A percentile compares a stretch with the other conserved stretches of the same genome.
Evolutionary conservation across 2,888 invertebrate genomes (phyloP).

Genomic region (Apoderus coryli): DNA sequence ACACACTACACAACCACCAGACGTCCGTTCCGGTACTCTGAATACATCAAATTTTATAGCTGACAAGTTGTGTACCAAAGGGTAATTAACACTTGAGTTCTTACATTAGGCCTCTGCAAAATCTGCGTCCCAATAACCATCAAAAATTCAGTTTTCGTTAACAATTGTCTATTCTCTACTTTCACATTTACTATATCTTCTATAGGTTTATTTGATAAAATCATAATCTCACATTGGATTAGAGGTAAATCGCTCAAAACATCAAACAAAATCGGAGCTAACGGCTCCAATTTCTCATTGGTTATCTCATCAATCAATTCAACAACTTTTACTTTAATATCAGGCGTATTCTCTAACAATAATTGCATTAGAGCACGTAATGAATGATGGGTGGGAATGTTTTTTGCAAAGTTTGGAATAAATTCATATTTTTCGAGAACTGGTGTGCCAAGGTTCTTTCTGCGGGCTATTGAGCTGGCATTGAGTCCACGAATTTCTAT

Average conservation of each 20-base stretch:
- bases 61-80: too few species aligned
- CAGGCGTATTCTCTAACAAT: constrained; percentile 47
- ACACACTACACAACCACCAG: too few species aligned
- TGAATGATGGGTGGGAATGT: constrained; percentile 26
- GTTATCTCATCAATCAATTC: constrained; percentile 22
- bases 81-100: too few species aligned
- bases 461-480: constrained; percentile 58
- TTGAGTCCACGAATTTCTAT: constrained; percentile 64
- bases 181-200: constrained; percentile 37
- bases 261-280: constrained; percentile 41
- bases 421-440: constrained; percentile 64
- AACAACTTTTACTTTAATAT: constrained; percentile 36
- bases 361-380: constrained; percentile 51
- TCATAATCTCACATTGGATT: constrained; percentile 48
- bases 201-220: constrained; percentile 28
- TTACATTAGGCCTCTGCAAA: constrained; percentile 35
- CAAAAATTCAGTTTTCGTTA: constrained; percentile 22
- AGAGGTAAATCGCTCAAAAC: constrained; percentile 53
- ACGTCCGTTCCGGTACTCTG: too few species aligned
- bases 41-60: too few species aligned
- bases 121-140: constrained; percentile 29
- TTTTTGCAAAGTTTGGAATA: constrained; percentile 40
- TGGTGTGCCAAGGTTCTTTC: constrained; percentile 54
- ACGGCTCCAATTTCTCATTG: constrained; percentile 27
- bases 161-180: constrained; percentile 46